phyloP scores from a whole-genome alignment of 2,888 invertebrate genomes.

The Stenodema calcarata region DNA sequence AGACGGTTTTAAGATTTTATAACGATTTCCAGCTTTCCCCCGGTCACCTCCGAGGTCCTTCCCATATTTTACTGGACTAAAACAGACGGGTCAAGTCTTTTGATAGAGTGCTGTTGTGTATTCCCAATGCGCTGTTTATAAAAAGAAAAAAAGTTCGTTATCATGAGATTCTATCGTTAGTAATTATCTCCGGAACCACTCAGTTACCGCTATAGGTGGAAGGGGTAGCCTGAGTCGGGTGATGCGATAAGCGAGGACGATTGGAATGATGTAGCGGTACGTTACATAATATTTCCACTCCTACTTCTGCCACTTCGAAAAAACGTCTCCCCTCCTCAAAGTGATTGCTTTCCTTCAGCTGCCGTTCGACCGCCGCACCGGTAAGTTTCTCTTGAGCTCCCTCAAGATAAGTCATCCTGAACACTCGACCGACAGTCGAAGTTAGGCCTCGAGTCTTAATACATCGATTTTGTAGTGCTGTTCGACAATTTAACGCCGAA shows the following conservation, averaged over 20 bases:
- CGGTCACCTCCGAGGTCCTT: too few relatives aligned
- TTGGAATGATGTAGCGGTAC: neutral
- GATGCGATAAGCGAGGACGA: neutral
- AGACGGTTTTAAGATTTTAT: too few relatives aligned
- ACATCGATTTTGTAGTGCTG: too few relatives aligned
- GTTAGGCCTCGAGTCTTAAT: neutral
- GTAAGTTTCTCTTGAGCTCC: conserved; percentile 23
- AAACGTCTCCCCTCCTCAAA: neutral
- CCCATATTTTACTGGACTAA: too few relatives aligned
- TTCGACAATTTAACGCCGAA: too few relatives aligned
- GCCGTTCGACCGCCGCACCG: conserved; percentile 10
- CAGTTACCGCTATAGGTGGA: neutral
- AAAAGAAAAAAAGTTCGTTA: too few relatives aligned
- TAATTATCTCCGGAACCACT: neutral
- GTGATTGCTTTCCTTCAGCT: conserved; percentile 28
- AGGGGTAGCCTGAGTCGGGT: neutral
- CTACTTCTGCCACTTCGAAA: neutral
- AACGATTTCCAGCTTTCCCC: too few relatives aligned
- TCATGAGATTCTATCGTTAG: neutral
- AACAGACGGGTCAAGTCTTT: too few relatives aligned
- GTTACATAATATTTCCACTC: neutral
- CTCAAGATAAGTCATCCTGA: neutral
- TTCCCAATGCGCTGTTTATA: too few relatives aligned
- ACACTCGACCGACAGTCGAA: neutral
- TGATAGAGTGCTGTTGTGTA: too few relatives aligned